Evolutionary conservation across 2,797 vertebrate genomes (phyloP), one percentile per base, ranked within the genome.

Genomic region (Micropoecilia bifurca): DNA sequence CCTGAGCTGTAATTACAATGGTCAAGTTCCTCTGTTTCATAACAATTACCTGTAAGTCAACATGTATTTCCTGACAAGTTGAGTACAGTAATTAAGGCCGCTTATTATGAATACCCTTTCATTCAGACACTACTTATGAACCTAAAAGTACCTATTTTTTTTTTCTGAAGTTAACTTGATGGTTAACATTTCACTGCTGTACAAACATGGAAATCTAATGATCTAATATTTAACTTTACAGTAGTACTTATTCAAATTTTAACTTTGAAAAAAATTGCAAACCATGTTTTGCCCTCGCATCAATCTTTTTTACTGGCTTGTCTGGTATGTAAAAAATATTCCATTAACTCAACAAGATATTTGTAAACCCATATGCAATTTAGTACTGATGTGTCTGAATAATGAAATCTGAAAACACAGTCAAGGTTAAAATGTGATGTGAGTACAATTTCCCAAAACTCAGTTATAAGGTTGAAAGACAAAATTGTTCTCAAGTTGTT

Each of bases 1-100:
- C 22, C 12, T 28, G 68, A n/a, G 68, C 41, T 71, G 43, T 71
- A 45, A 28, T 71, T 71, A 71, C n/a, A 46, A 8, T 28, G 12
- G 43, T 71, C 13, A 71, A 46, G 41, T n/a, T 71, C 68, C 41
- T 12, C 25, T 45, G 41, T 71, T 71, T 71, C 6, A 0, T n/a
- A 71, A 71, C 45, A 71, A 71, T 71, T 46, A 71, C 68, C 68
- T 71, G 68, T 71, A 46, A 45, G 28, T 45, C 43, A 45, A 28
- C 25, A 45, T 28, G 68, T 28, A 46, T 18, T 71, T 18, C 39
- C 25, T 18, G 68, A 28, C 68, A 69, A 43, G 66, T 13, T 41
- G 22, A 69, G 36, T 20, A 71, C 12, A 71, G 41, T 71, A 71
- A 71, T 71, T 71, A 71, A 16, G 41, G 43, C 6, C 0, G n/a